phyloP scores from a whole-genome alignment of 2,113 vertebrate species.

The Terrapene triunguis region DNA sequence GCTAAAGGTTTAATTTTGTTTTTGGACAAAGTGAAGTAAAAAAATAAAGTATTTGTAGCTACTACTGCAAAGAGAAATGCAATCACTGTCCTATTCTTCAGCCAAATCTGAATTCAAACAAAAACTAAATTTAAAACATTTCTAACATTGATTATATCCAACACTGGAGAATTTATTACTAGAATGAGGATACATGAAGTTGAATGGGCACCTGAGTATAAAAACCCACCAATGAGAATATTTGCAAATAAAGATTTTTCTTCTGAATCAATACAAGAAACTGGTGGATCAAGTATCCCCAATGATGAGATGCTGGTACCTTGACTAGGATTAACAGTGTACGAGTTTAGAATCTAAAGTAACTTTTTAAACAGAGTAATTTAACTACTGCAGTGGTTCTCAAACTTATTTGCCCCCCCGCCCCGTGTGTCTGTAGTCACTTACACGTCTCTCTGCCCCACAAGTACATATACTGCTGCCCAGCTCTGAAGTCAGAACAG shows the following conservation, averaged over 20 bases:
- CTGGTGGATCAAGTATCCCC: background rate
- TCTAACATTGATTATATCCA: background rate
- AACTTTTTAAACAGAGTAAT: background rate
- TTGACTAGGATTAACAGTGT: background rate
- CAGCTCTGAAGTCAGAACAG: too few species aligned
- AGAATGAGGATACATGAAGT: background rate
- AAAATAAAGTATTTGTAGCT: background rate
- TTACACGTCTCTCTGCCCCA: too few species aligned
- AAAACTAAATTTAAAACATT: background rate
- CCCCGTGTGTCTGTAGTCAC: too few species aligned
- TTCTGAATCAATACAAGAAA: background rate
- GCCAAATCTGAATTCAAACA: slow-evolving; percentile 6
- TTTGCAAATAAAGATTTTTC: background rate
- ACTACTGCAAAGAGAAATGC: background rate
- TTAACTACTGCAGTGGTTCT: background rate
- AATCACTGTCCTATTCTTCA: background rate
- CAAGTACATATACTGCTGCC: too few species aligned
- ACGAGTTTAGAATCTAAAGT: background rate
- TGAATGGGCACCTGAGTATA: background rate
- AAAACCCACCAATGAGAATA: background rate
- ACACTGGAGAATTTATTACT: background rate
- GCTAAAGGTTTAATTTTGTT: background rate
- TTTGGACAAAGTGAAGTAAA: background rate
- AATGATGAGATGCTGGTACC: background rate
- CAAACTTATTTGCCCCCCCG: too few species aligned